phyloP scores from a whole-genome alignment of 2,113 vertebrate genomes.

The Nycticebus coucang region DNA sequence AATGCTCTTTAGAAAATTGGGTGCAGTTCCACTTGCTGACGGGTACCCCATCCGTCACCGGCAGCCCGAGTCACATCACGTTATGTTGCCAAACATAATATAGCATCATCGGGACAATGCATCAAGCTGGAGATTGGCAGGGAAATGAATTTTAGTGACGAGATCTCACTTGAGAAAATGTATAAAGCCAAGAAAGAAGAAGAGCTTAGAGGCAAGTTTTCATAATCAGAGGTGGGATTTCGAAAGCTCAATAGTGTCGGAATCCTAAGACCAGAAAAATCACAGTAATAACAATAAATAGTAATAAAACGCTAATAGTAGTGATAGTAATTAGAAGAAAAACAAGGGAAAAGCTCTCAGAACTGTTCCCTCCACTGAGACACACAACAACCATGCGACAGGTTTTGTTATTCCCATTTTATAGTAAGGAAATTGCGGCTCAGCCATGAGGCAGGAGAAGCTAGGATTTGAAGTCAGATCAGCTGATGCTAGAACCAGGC shows the following conservation, averaged over 20 bases:
- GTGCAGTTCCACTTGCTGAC: conserved; percentile 74
- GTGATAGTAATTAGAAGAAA: not conserved
- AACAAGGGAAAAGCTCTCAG: not conserved
- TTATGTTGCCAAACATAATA: conserved; percentile 71
- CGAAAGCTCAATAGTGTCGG: not conserved
- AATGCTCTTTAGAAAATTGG: conserved; percentile 81
- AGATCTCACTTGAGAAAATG: conserved; percentile 43
- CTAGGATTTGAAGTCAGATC: not conserved
- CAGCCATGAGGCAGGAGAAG: not conserved
- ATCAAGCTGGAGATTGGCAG: conserved; percentile 68
- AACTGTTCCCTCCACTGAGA: not conserved
- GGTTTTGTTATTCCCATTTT: not conserved
- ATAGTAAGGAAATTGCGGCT: not conserved
- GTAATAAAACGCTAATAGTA: not conserved
- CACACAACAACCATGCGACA: rapidly evolving
- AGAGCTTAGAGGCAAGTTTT: not conserved
- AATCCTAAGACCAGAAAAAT: not conserved
- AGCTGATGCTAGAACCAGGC: not conserved
- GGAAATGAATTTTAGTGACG: conserved; percentile 57
- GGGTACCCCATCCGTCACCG: conserved; percentile 78
- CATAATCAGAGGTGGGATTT: not conserved
- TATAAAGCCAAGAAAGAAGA: conserved; percentile 21
- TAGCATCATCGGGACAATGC: conserved; percentile 65
- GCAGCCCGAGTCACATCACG: conserved; percentile 71
- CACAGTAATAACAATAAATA: not conserved